Percentiles rank a stretch among this genome's conserved stretches.
These are phyloP conservation scores for Rousettus madagascariensis DNA, from an alignment of 2,797 vertebrate species.

Conservation along the genomic window DNA sequence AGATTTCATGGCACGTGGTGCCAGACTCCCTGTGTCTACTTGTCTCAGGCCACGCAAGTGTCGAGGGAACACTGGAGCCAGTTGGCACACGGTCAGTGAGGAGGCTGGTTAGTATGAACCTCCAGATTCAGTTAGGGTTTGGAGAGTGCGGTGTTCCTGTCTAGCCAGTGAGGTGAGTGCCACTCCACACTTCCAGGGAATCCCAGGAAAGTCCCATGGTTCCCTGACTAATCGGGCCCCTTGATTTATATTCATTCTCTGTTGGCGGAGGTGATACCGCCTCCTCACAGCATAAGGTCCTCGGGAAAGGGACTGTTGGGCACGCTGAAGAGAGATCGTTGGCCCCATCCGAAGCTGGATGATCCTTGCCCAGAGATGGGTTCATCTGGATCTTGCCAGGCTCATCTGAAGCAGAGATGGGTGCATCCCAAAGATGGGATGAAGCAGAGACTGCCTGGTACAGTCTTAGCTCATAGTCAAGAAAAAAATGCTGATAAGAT, in stretches of 20 bases:
- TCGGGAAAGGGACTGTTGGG: neutral
- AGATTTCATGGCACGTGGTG: neutral
- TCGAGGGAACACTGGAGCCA: neutral
- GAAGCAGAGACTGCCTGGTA: neutral
- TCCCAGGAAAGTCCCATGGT: neutral
- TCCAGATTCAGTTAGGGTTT: neutral
- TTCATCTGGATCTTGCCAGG: neutral
- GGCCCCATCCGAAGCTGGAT: neutral
- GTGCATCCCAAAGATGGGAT: too few species aligned
- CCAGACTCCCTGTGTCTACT: neutral
- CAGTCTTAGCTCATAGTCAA: neutral
- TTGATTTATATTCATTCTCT: neutral
- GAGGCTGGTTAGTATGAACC: neutral
- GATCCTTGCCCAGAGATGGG: neutral
- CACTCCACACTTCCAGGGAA: neutral
- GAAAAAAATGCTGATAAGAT: neutral
- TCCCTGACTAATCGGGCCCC: neutral
- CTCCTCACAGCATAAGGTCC: neutral
- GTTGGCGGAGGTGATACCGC: neutral
- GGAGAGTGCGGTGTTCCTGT: neutral
- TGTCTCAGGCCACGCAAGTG: neutral
- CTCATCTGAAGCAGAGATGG: neutral
- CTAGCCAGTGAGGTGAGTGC: neutral
- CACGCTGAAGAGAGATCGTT: neutral
- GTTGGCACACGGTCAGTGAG: neutral